Evolutionary conservation across 37 sponge, comb jelly and placozoan species (phyloP).

Genomic region (Dysidea cf. avara): DNA sequence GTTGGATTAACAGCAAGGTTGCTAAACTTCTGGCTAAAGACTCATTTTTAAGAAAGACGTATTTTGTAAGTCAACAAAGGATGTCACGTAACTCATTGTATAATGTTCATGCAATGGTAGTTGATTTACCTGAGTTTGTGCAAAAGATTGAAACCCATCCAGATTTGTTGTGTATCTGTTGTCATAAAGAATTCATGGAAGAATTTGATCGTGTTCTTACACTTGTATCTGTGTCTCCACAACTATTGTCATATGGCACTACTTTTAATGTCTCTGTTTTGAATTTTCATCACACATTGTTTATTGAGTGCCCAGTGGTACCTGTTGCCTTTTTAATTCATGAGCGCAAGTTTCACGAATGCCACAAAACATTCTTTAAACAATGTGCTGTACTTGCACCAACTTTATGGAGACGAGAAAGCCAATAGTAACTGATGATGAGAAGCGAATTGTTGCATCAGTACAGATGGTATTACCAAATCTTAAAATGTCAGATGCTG

Average conservation of each 20-base stretch:
- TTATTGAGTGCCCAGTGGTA: conserved; percentile 32
- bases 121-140: conserved; percentile 48
- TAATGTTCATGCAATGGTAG: conserved; percentile 51
- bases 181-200: conserved; percentile 34
- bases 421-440: conserved; percentile 47
- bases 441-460: conserved; percentile 33
- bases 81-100: conserved; percentile 44
- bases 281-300: conserved; percentile 48
- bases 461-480: conserved; percentile 16
- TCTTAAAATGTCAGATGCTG: conserved; percentile 28
- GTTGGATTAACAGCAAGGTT: conserved; percentile 30
- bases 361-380: conserved; percentile 38
- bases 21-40: conserved; percentile 35
- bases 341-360: conserved; percentile 39
- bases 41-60: conserved; percentile 29
- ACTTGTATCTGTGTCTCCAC: conserved; percentile 25
- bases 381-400: conserved; percentile 15
- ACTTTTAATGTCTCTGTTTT: conserved; percentile 54
- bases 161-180: conserved; percentile 57
- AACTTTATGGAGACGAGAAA: conserved; percentile 18
- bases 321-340: conserved; percentile 53
- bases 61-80: conserved; percentile 16
- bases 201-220: conserved; percentile 39
- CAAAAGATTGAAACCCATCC: conserved; percentile 34
- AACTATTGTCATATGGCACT: conserved; percentile 53